Evolutionary conservation across 2,797 vertebrate species (phyloP).

Genomic region (Poliocrania exsul): DNA sequence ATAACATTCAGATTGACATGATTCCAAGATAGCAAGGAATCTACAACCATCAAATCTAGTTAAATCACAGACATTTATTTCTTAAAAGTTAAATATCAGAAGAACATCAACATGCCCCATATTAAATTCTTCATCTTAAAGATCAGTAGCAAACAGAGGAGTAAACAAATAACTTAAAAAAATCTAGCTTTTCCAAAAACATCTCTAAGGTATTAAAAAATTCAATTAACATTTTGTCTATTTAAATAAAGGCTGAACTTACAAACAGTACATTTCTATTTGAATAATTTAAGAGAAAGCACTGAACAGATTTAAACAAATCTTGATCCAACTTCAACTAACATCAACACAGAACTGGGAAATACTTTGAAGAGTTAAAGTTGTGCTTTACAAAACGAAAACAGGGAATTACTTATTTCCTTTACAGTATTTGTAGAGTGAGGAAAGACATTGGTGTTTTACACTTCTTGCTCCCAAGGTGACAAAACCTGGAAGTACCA

Average conservation of each 20-base stretch:
- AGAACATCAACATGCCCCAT: neutral
- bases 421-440: neutral
- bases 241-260: neutral
- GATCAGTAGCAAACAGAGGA: neutral
- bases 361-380: neutral
- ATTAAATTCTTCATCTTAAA: neutral
- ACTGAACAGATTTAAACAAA: neutral
- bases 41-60: neutral
- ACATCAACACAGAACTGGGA: neutral
- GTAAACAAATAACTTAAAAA: neutral
- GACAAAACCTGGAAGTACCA: neutral
- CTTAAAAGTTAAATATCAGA: neutral
- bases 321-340: neutral
- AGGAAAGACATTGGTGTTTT: neutral
- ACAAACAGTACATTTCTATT: neutral
- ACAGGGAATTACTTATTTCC: neutral
- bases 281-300: neutral
- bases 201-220: neutral
- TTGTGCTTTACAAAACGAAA: neutral
- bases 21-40: neutral
- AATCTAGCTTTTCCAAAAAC: neutral
- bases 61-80: neutral
- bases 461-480: neutral
- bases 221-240: neutral
- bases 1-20: neutral